Evolutionary conservation across 1,140 invertebrate genomes (phyloP), one percentile per base, ranked within the genome.

Genomic region (Aphis gossypii): DNA sequence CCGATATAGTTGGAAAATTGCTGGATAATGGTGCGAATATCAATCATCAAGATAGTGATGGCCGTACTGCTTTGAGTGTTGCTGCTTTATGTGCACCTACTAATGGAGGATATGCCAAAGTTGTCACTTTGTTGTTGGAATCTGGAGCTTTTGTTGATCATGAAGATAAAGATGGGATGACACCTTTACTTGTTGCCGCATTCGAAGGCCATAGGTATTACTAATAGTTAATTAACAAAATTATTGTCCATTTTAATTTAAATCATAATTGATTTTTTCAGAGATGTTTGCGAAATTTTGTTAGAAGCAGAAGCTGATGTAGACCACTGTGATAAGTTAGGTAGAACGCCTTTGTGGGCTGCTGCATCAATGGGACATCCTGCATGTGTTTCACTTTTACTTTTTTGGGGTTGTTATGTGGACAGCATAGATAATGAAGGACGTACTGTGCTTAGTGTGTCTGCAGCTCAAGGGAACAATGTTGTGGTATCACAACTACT

Each of bases 381-480:
- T 18, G 96, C 96, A 35, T 97, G 98, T 44, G 97, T 98, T 4
- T 96, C 97, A 82, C 95, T 98, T 76, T 95, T 98, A 46, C 95
- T 99, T 51, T 98, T 98, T 95, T 98, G 98, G 98, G 98, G 98
- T 44, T 98, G 98, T 94, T 98, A 98, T 95, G 97, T 98, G 41
- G 98, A 98, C 95, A 97, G 97, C 93, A 98, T 98, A 95, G 98
- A 99, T 95, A 96, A 97, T 35, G 98, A 99, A 95, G 99, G 99
- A 41, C 96, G 98, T 76, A 99, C 98, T 0, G 98, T 98, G 25
- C 95, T 98, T 0, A 97, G 97, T 93, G 97, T 98, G 3, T 98
- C 98, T 4, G 98, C 98, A 35, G 97, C 98, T 11, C 98, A 99
- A 95, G 98, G 98, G 94, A 96, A 96, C 94, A 96, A 96, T 1